phyloP scores from a whole-genome alignment of 2,797 vertebrate species.

The Sebastes cheni region DNA sequence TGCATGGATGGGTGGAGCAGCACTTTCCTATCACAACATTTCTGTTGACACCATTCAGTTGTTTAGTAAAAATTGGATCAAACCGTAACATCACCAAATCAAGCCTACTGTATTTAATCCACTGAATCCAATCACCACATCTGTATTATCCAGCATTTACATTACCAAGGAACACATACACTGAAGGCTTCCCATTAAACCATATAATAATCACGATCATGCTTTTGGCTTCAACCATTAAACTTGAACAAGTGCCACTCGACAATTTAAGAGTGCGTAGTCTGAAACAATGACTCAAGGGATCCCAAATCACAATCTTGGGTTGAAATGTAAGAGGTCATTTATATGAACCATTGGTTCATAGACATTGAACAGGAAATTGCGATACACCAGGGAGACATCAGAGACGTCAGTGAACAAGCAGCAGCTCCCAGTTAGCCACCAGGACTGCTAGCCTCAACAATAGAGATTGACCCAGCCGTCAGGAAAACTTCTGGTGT shows the following conservation, averaged over 20 bases:
- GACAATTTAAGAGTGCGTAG: neutral
- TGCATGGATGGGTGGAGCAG: conserved; percentile 76
- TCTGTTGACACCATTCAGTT: neutral
- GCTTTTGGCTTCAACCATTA: conserved; percentile 1
- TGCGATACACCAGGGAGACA: neutral
- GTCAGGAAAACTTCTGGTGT: neutral
- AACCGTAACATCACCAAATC: neutral
- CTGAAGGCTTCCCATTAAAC: conserved; percentile 14
- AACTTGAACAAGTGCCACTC: neutral
- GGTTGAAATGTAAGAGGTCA: neutral
- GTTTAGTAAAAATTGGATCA: neutral
- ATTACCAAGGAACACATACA: neutral
- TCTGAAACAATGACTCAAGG: neutral
- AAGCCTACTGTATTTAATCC: neutral
- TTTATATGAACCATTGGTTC: neutral
- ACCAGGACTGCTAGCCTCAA: neutral
- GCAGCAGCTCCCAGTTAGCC: neutral
- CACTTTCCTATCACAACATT: conserved; percentile 49
- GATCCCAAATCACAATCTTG: neutral
- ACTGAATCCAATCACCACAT: neutral
- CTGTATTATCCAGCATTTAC: neutral
- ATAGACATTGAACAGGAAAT: neutral
- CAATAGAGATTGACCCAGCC: neutral
- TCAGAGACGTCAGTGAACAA: neutral
- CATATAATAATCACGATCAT: conserved; percentile 57